phyloP scores from a whole-genome alignment of 2,113 vertebrate genomes.

The Girardinichthys multiradiatus region DNA sequence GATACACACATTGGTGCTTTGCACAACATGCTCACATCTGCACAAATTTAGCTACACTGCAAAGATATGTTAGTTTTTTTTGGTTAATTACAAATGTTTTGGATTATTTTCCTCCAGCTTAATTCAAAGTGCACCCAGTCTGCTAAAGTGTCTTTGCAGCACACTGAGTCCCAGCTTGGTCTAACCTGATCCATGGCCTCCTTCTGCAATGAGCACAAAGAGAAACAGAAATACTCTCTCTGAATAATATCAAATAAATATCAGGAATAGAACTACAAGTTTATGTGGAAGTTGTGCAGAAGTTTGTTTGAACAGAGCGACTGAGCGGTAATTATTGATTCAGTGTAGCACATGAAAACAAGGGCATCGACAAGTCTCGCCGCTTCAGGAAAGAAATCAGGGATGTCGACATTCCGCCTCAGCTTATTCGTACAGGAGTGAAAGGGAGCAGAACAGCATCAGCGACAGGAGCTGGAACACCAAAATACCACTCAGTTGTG shows the following conservation, averaged over 20 bases:
- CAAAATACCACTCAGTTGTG: slow-evolving; percentile 32
- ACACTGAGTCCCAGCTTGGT: slow-evolving; percentile 59
- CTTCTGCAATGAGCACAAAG: slow-evolving; percentile 28
- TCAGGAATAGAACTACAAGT: slow-evolving; percentile 50
- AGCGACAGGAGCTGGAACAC: slow-evolving; percentile 50
- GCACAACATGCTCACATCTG: neutral
- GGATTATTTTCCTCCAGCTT: neutral
- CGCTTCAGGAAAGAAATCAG: slow-evolving; percentile 38
- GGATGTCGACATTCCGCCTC: slow-evolving; percentile 36
- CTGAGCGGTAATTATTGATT: slow-evolving; percentile 45
- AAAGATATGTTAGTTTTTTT: neutral
- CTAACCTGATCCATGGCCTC: slow-evolving; percentile 57
- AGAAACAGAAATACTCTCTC: slow-evolving; percentile 29
- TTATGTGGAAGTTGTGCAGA: slow-evolving; percentile 49
- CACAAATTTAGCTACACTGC: neutral
- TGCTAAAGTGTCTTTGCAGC: slow-evolving; percentile 64
- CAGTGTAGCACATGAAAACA: slow-evolving; percentile 45
- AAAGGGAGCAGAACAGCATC: slow-evolving; percentile 48
- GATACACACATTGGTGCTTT: slow-evolving; percentile 5
- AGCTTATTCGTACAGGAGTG: slow-evolving; percentile 23
- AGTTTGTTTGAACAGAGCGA: slow-evolving; percentile 52
- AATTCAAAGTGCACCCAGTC: slow-evolving; percentile 11
- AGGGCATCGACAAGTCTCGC: slow-evolving; percentile 47
- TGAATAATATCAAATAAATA: slow-evolving; percentile 41
- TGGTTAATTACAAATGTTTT: neutral